Base-by-base conservation (phyloP, 2,797 vertebrate species). In the Myotis findleyi region DNA sequence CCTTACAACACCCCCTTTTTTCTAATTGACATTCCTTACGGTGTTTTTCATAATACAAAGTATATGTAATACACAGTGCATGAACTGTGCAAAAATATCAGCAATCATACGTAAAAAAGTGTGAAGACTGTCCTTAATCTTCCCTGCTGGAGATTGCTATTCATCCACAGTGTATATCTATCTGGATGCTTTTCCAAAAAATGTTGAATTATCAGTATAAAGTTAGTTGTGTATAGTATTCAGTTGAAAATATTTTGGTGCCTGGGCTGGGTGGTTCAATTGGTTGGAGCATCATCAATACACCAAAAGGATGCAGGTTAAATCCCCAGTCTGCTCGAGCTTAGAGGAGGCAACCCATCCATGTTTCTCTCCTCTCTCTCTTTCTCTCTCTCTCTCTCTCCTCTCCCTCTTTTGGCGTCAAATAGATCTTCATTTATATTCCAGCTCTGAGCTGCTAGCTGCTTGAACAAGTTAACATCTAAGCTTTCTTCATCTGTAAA, bases 361-460 rank as follows among this genome's bases (percentile, higher is more conserved):
- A 57, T 57, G 55, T 25, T 57, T 57, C 55, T 12, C 55, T 55
- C 3, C 2, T 20, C 73, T 44, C 44, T 44, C 44, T 13, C 44
- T 47, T 12, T 13, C 44, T 13, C 44, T 7, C 2, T 1, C 11
- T 7, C 2, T 1, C 11, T 7, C 2, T 1, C 2, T 1, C 11
- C 10, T 12, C 44, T 12, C 11, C 11, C 11, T 47, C 44, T 47
- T 47, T 47, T 47, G 44, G 44, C 12, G 44, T 47, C 44, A 47
- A 47, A 47, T 47, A 47, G 44, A 47, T 47, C 44, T 47, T 47
- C 10, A 12, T 47, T 47, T 47, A 11, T 11, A 47, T 47, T 47
- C 44, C 12, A 47, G 44, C 44, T 47, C 44, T 62, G 64, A 82
- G 62, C 68, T 92, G 27, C 36, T 64, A 33, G 55, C 55, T 87